phyloP scores from a whole-genome alignment of 2,113 vertebrate species.

The Scolopax mira region DNA sequence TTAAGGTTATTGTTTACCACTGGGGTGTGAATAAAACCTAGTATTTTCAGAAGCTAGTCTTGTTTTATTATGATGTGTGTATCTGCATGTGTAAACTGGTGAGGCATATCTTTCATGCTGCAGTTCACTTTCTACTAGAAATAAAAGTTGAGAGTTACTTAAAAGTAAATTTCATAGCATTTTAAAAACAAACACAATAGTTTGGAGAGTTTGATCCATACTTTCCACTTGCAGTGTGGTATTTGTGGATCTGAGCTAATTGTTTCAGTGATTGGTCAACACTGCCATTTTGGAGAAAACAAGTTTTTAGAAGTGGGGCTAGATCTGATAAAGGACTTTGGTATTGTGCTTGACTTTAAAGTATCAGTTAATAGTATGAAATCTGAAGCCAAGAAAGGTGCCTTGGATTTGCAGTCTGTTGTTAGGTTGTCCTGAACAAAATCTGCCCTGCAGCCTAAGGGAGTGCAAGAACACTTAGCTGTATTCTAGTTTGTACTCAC shows the following conservation, averaged over 20 bases:
- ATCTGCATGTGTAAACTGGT: conserved; percentile 44
- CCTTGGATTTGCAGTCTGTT: neutral
- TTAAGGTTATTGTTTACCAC: conserved; percentile 74
- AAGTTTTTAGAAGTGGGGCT: neutral
- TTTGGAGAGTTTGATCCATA: neutral
- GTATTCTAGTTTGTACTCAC: neutral
- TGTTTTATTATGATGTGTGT: conserved; percentile 61
- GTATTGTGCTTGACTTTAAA: neutral
- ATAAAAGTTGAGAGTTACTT: neutral
- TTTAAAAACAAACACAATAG: neutral
- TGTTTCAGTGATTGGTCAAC: neutral
- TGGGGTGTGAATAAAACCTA: conserved; percentile 79
- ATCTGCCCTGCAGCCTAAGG: neutral
- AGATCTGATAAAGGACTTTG: conserved; percentile 55
- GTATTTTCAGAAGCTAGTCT: conserved; percentile 77
- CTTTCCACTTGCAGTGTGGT: neutral
- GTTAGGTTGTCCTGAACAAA: neutral
- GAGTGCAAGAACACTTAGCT: neutral
- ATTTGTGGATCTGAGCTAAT: neutral
- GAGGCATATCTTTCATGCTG: conserved; percentile 44
- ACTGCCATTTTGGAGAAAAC: neutral
- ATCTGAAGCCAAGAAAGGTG: neutral
- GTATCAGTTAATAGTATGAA: neutral
- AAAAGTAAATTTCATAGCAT: neutral
- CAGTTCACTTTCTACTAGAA: conserved; percentile 11